phyloP scores from a whole-genome alignment of 2,113 vertebrate species.

The Chaenocephalus aceratus region DNA sequence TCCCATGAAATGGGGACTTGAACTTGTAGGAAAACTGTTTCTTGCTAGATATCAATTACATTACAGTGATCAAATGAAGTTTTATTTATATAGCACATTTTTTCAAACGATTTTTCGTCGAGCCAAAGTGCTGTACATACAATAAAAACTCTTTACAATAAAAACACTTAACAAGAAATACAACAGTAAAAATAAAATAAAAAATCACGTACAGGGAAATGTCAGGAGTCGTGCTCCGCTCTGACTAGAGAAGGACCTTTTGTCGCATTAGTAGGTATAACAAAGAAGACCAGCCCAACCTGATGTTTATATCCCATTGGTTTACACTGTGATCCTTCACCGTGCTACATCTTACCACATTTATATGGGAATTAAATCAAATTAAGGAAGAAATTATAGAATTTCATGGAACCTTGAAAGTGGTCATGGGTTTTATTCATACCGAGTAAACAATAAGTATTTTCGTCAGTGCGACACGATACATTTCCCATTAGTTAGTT shows the following conservation, averaged over 20 bases:
- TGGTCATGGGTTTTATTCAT: background rate
- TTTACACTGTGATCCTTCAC: background rate
- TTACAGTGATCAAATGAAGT: background rate
- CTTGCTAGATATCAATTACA: background rate
- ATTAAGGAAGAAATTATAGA: slow-evolving; percentile 1
- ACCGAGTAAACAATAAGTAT: background rate
- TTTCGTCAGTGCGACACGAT: background rate
- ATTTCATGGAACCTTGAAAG: slow-evolving; percentile 9
- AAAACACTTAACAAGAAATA: too few species aligned
- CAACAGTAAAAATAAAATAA: too few species aligned
- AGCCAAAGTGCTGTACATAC: too few species aligned
- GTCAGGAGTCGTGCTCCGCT: too few species aligned
- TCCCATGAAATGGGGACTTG: slow-evolving; percentile 8
- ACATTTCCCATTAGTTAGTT: slow-evolving; percentile 30
- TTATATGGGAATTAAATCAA: slow-evolving; percentile 16
- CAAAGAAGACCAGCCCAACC: background rate
- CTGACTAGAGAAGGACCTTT: too few species aligned
- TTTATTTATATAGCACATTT: too few species aligned
- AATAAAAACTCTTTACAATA: too few species aligned
- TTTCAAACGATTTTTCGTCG: too few species aligned
- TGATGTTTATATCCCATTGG: background rate
- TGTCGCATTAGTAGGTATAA: background rate
- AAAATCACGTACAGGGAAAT: too few species aligned
- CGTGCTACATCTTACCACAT: background rate
- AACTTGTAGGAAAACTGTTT: background rate